Evolutionary conservation across 92 coral and sea anemone genomes (phyloP), one percentile per base, ranked within the genome.

Genomic region (Phymanthus crucifer): DNA sequence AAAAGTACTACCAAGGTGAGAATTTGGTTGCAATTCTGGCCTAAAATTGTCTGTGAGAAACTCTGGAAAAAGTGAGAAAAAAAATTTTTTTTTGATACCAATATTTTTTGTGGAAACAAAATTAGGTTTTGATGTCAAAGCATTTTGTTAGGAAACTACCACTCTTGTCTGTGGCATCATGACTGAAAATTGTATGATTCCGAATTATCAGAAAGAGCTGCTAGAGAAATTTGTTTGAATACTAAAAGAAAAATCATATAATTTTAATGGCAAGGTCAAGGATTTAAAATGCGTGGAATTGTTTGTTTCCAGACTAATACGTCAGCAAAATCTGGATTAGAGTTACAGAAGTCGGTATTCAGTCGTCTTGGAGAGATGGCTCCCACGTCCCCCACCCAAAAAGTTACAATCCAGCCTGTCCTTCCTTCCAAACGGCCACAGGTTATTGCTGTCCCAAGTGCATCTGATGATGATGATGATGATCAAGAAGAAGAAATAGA

Each of bases 351-450:
- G 29, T 85, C 89, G 3, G 93, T 89, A 0, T 89, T 89, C 48
- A 89, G 93, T 89, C 89, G 93, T 12, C 87, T 89, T 32, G 93
- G 93, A 4, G 89, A 23, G 11, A 3, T 89, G 33, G 71, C 92
- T 11, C 56, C 80, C 9, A 32, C 83, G 52, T 32, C 74, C 34
- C 32, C 83, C 4, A 57, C 85, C 57, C 87, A 77, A 58, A 81
- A 89, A 73, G 87, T 87, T 2, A 47, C 82, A 19, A 70, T 77
- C 24, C 84, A 80, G 37, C 57, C 87, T 3, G 80, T 74, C 11
- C 52, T 83, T 13, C 80, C 86, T 19, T 73, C 80, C 5, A 73
- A 66, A 18, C 82, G 69, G 6, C 82, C 52, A 68, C 75, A 80
- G 1, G 43, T 45, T 12, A 58, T 83, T 11, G 76, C 84, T 6